These are phyloP conservation scores for Metopolophium dirhodum DNA, from an alignment of 1,140 invertebrate genomes.

Conservation along the genomic window DNA sequence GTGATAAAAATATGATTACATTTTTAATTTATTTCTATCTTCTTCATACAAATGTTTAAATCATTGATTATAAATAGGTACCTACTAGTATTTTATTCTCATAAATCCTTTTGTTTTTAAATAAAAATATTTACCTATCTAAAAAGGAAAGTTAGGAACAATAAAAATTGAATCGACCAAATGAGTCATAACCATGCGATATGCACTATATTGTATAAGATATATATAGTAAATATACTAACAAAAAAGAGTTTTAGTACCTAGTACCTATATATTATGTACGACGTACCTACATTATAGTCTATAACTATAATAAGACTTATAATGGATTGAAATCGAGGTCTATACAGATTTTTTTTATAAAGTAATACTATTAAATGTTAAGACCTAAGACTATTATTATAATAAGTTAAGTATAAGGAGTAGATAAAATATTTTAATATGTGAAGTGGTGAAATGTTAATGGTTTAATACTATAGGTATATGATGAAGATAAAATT, in stretches of 20 bases:
- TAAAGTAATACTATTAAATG: neutral
- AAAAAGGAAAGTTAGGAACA: neutral
- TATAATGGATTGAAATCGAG: constrained; percentile 1
- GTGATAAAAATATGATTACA: neutral
- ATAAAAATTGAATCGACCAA: neutral
- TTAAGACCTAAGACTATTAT: neutral
- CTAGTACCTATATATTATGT: neutral
- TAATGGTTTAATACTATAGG: neutral
- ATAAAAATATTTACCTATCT: neutral
- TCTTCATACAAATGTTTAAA: neutral
- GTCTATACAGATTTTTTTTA: neutral
- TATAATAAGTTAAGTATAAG: neutral
- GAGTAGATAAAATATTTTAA: neutral
- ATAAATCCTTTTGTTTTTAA: neutral
- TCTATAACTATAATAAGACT: too few relatives aligned
- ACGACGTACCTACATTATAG: neutral
- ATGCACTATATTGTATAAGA: neutral
- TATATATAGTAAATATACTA: neutral
- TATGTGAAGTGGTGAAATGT: neutral
- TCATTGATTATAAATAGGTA: neutral
- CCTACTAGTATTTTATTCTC: neutral
- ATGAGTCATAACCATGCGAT: neutral
- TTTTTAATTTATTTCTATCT: neutral
- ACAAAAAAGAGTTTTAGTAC: neutral
- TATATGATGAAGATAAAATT: neutral